A percentile compares a stretch with the other conserved stretches of the same genome.
phyloP scores from a whole-genome alignment of 2,797 vertebrate genomes.

The Buphagus erythrorhynchus region DNA sequence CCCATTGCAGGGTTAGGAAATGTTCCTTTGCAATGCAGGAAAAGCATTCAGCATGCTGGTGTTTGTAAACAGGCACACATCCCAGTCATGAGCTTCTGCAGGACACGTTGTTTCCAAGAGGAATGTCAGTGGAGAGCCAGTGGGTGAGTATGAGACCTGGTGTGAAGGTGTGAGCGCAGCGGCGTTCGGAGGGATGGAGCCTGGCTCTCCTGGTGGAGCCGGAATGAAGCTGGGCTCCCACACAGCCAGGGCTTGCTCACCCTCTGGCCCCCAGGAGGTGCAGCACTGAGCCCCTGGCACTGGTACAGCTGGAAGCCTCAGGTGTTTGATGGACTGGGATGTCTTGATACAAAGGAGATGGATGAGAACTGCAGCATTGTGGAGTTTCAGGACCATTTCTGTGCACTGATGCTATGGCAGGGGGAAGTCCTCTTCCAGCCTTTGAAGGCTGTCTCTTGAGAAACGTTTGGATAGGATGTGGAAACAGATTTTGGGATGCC shows the following conservation, averaged over 20 bases:
- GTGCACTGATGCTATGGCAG: neutral
- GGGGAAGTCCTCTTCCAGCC: neutral
- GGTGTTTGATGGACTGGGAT: neutral
- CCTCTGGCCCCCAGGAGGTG: neutral
- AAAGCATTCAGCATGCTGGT: neutral
- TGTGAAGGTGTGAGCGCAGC: rapidly evolving
- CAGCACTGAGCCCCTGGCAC: neutral
- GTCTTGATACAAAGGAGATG: neutral
- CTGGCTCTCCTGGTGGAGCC: neutral
- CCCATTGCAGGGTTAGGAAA: neutral
- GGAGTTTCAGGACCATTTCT: neutral
- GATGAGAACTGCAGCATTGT: neutral
- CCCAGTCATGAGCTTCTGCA: neutral
- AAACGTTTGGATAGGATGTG: neutral
- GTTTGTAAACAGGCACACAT: neutral
- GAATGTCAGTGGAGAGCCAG: neutral
- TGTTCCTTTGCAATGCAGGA: neutral
- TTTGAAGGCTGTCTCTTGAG: neutral
- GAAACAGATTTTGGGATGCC: neutral
- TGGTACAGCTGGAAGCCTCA: rapidly evolving
- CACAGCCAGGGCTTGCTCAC: neutral
- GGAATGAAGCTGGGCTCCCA: neutral
- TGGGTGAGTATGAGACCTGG: neutral
- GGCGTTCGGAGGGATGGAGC: rapidly evolving
- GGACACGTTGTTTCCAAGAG: neutral